These are phyloP conservation scores for Himalopsyche kuldschensis DNA, from an alignment of 2,888 invertebrate genomes.

Conservation along the genomic window DNA sequence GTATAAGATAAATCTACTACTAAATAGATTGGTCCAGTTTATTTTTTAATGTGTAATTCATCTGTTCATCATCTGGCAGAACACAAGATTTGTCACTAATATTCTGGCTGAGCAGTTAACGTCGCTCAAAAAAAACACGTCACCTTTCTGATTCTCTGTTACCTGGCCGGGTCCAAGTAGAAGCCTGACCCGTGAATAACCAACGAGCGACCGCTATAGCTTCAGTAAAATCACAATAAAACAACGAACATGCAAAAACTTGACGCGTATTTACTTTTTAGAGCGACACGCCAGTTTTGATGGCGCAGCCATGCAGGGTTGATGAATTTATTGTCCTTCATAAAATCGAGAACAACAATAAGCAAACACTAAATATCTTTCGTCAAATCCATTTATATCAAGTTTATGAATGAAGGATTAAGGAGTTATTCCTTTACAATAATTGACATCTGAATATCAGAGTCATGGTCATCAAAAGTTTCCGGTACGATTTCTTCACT, in stretches of 20 bases:
- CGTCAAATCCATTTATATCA: too few species aligned
- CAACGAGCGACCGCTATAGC: constrained; percentile 14
- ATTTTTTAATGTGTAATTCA: too few species aligned
- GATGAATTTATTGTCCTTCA: not conserved
- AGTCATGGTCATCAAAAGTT: too few species aligned
- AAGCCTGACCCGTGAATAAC: constrained; percentile 22
- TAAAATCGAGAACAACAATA: too few species aligned
- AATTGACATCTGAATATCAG: too few species aligned
- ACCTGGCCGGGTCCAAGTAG: constrained; percentile 1
- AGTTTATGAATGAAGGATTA: too few species aligned
- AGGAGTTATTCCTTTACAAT: too few species aligned
- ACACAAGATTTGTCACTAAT: not conserved
- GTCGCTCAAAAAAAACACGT: not conserved
- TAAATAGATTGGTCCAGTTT: too few species aligned
- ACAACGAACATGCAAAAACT: not conserved
- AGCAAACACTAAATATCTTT: too few species aligned
- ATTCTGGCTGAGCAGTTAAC: not conserved
- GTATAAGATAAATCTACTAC: too few species aligned
- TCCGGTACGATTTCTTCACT: too few species aligned
- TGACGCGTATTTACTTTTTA: constrained; percentile 8
- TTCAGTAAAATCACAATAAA: constrained; percentile 10
- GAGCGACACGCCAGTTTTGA: constrained; percentile 8
- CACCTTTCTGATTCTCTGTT: not conserved
- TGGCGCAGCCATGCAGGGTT: not conserved
- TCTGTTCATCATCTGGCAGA: too few species aligned